Evolutionary conservation across 2,113 vertebrate genomes (phyloP).

Genomic region (Irena cyanogastra): DNA sequence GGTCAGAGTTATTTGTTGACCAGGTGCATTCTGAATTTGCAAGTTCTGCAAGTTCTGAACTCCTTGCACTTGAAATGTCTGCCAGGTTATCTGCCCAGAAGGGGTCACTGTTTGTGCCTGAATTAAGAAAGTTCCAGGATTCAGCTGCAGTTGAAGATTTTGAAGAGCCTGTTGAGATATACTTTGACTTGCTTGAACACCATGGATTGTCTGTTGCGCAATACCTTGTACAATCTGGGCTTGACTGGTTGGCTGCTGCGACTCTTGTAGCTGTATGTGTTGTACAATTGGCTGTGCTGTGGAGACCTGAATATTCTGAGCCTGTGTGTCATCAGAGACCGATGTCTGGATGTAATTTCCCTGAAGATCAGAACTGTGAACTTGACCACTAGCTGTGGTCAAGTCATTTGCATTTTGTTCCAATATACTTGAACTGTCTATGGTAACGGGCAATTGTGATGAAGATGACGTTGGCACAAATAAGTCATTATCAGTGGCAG

Average conservation of each 20-base stretch:
- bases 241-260: conserved; percentile 87
- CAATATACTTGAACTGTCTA: conserved; percentile 86
- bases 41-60: conserved; percentile 98
- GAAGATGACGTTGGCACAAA: conserved; percentile 96
- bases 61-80: conserved; percentile 98
- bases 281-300: conserved; percentile 86
- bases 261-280: conserved; percentile 91
- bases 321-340: conserved; percentile 84
- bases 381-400: conserved; percentile 79
- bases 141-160: conserved; percentile 94
- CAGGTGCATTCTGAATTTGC: conserved; percentile 90
- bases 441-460: conserved; percentile 86
- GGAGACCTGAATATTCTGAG: conserved; percentile 88
- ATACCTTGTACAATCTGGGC: conserved; percentile 92
- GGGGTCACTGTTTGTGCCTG: conserved; percentile 97
- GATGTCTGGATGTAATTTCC: conserved; percentile 86
- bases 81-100: conserved; percentile 98
- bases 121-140: conserved; percentile 97
- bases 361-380: conserved; percentile 86
- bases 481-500: conserved; percentile 87
- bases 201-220: conserved; percentile 84
- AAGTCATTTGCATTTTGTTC: conserved; percentile 85
- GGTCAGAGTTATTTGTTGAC: conserved; percentile 96
- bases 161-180: conserved; percentile 86
- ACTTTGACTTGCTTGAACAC: conserved; percentile 81